These are phyloP conservation scores for Portunus trituberculatus DNA, from an alignment of 1,140 invertebrate genomes.

Conservation along the genomic window DNA sequence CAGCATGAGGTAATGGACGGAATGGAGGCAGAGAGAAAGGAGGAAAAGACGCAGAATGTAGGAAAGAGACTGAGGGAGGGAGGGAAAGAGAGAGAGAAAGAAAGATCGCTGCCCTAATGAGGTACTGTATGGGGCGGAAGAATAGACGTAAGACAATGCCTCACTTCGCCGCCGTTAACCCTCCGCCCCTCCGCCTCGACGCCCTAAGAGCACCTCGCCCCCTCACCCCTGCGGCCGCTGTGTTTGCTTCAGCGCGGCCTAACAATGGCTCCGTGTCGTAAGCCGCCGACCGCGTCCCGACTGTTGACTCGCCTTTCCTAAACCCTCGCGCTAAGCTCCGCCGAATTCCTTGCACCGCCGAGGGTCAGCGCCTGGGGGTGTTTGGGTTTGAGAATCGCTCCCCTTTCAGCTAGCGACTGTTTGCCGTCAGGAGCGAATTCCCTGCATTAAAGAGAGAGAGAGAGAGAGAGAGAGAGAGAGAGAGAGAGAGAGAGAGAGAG, in stretches of 20 bases:
- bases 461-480: neutral
- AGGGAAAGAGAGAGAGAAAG: neutral
- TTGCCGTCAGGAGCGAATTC: too few relatives aligned
- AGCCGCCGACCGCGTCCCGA: constrained; percentile 4
- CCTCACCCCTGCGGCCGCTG: neutral
- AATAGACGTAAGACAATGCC: neutral
- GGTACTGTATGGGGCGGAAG: neutral
- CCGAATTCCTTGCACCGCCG: too few relatives aligned
- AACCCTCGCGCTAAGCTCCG: too few relatives aligned
- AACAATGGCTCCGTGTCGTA: neutral
- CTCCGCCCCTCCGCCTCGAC: neutral
- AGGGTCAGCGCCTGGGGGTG: too few relatives aligned
- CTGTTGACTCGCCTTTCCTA: neutral
- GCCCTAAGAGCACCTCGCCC: neutral
- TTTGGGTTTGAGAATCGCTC: too few relatives aligned
- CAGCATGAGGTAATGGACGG: neutral
- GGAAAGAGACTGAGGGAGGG: neutral
- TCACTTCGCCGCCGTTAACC: neutral
- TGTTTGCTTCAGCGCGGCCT: neutral
- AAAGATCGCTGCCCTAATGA: neutral
- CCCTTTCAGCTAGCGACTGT: too few relatives aligned
- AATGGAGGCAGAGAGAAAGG: neutral
- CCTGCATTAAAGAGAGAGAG: neutral
- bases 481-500: too few relatives aligned
- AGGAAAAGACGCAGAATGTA: too few relatives aligned